Evolutionary conservation across 2,888 invertebrate species (phyloP).

Genomic region (Lathronympha strigana): DNA sequence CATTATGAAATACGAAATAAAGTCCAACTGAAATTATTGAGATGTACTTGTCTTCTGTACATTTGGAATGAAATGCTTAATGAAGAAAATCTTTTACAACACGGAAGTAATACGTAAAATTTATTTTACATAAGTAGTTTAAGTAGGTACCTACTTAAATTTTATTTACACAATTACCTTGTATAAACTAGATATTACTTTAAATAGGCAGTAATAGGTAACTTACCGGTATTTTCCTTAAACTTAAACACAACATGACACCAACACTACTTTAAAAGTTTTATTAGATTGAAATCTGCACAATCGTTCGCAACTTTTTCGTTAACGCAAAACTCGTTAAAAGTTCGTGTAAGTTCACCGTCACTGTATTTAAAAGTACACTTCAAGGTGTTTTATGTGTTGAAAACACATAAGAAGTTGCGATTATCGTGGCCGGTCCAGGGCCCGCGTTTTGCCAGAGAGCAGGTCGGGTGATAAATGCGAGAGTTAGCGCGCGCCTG

Average conservation of each 20-base stretch:
- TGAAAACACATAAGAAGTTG: not conserved
- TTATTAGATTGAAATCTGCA: not conserved
- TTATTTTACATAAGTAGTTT: no score
- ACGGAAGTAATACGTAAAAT: no score
- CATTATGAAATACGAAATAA: no score
- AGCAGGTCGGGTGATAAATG: conserved; percentile 23
- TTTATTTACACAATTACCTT: no score
- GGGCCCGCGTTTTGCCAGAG: conserved; percentile 22
- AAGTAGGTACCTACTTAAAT: no score
- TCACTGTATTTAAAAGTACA: conserved; percentile 2
- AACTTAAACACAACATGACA: conserved; percentile 10
- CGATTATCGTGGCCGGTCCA: not conserved
- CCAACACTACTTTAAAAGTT: conserved; percentile 17
- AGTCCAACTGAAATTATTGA: no score
- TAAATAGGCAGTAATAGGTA: not conserved
- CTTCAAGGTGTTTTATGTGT: not conserved
- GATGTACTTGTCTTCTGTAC: no score
- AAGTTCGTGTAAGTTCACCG: not conserved
- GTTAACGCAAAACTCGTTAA: not conserved
- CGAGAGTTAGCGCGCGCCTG: conserved; percentile 6
- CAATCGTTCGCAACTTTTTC: conserved; percentile 14
- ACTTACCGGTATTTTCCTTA: conserved; percentile 13
- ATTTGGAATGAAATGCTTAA: no score
- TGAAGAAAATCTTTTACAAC: no score
- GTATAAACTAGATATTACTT: no score